A percentile compares a stretch with the other conserved stretches of the same genome.
Evolutionary conservation across 2,113 vertebrate genomes (phyloP).

Genomic region (Ardeotis arabs): DNA sequence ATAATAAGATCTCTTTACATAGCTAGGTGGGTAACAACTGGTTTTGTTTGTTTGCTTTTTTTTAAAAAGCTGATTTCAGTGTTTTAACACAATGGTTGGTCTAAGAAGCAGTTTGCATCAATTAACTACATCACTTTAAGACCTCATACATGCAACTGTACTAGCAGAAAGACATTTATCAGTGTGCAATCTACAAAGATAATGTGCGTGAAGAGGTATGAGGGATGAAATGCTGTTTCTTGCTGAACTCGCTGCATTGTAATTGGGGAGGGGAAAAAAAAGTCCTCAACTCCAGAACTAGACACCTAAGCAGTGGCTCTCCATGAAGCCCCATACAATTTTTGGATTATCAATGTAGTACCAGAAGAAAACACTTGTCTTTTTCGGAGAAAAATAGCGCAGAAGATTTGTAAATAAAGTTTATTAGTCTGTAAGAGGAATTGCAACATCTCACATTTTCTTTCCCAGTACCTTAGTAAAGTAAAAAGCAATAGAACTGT

Average conservation of each 20-base stretch:
- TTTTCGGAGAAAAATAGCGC: background rate
- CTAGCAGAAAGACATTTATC: background rate
- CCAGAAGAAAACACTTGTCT: background rate
- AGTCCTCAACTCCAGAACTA: background rate
- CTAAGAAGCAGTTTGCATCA: background rate
- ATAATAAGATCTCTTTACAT: background rate
- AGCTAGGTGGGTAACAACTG: background rate
- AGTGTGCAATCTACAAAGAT: background rate
- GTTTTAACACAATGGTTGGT: background rate
- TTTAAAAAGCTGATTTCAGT: background rate
- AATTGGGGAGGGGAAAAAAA: background rate
- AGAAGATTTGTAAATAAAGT: background rate
- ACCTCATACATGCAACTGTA: background rate
- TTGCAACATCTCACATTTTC: background rate
- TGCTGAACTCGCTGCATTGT: background rate
- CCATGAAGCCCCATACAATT: background rate
- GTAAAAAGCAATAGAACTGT: background rate
- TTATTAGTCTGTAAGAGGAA: background rate
- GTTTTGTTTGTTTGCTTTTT: background rate
- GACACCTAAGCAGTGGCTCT: background rate
- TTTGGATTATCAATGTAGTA: background rate
- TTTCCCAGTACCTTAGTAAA: background rate
- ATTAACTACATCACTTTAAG: background rate
- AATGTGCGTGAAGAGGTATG: background rate
- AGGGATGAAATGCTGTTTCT: background rate